These are phyloP conservation scores for Xestia xanthographa DNA, from an alignment of 2,888 invertebrate species.

Conservation along the genomic window DNA sequence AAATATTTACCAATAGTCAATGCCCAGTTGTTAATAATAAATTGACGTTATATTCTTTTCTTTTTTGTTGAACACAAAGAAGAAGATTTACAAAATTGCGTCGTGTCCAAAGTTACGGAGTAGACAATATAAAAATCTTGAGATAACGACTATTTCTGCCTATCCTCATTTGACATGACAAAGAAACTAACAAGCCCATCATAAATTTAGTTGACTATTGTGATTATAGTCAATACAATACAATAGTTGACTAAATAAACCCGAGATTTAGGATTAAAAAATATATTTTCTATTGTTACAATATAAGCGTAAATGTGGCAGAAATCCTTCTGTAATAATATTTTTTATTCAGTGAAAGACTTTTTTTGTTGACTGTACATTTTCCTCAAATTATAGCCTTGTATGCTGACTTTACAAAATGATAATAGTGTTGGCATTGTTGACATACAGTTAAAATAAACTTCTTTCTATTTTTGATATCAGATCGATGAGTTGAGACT, in stretches of 20 bases:
- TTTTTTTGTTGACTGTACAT: constrained; percentile 35
- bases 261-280: constrained; percentile 20
- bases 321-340: constrained; percentile 14
- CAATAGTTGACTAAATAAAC: constrained; percentile 38
- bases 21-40: background rate
- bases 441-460: background rate
- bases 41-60: background rate
- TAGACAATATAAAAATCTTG: constrained; percentile 15
- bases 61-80: constrained; percentile 19
- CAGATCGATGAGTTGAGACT: background rate
- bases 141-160: constrained; percentile 26
- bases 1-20: background rate
- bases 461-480: background rate
- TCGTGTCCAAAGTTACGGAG: constrained; percentile 5
- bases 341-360: constrained; percentile 31
- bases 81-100: constrained; percentile 14
- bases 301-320: constrained; percentile 2
- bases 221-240: constrained; percentile 31
- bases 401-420: constrained; percentile 35
- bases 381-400: constrained; percentile 34
- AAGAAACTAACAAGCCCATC: constrained; percentile 50
- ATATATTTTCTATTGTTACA: constrained; percentile 34
- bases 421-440: constrained; percentile 4
- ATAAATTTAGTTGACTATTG: constrained; percentile 41
- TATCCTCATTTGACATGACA: constrained; percentile 35